A percentile compares a stretch with the other conserved stretches of the same genome.
phyloP scores from a whole-genome alignment of 1,140 invertebrate species.

The Leptopilina clavipes region DNA sequence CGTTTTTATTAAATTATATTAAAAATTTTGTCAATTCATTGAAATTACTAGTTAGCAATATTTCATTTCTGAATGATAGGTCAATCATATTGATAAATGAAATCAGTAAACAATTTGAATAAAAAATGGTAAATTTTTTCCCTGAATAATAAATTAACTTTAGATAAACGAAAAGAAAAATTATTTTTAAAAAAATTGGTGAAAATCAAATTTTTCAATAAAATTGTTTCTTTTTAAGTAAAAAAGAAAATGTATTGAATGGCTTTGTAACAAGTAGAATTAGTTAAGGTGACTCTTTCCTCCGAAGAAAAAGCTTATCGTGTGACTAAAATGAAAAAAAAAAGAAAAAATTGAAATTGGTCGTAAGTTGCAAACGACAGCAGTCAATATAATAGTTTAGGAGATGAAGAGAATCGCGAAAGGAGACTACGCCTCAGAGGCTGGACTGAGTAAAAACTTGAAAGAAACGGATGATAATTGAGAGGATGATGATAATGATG shows the following conservation, averaged over 20 bases:
- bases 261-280: not conserved
- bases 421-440: constrained; percentile 41
- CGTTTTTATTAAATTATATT: too few relatives aligned
- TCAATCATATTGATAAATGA: too few relatives aligned
- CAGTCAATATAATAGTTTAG: constrained; percentile 41
- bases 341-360: constrained; percentile 49
- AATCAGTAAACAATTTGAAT: too few relatives aligned
- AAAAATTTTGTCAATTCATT: too few relatives aligned
- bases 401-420: constrained; percentile 38
- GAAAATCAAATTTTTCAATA: not conserved
- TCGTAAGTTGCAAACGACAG: constrained; percentile 61
- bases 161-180: too few relatives aligned
- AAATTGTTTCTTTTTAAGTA: not conserved
- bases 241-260: not conserved
- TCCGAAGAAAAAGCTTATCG: constrained; percentile 35
- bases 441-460: constrained; percentile 35
- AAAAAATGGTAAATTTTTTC: too few relatives aligned
- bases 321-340: constrained; percentile 43
- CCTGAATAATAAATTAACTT: too few relatives aligned
- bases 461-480: constrained; percentile 35
- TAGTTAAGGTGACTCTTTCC: constrained; percentile 28
- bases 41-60: too few relatives aligned
- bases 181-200: not conserved
- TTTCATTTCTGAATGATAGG: too few relatives aligned
- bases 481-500: constrained; percentile 30